These are phyloP conservation scores for Sprattus sprattus DNA, from an alignment of 2,113 vertebrate species.

Conservation along the genomic window DNA sequence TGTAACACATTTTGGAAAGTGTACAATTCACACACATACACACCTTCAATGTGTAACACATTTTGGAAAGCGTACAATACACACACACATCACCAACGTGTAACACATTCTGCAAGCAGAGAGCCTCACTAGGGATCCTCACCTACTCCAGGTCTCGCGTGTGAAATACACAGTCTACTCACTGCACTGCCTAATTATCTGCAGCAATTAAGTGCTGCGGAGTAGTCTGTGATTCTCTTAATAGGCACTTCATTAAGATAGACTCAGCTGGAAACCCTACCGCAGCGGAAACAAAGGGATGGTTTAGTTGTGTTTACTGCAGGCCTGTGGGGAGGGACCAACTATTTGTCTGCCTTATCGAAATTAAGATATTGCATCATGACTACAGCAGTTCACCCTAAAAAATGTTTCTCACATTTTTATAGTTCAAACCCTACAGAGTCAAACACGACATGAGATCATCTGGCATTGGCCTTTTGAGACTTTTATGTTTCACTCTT, in stretches of 20 bases:
- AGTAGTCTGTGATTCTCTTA: constrained; percentile 13
- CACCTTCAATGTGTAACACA: too few relatives aligned
- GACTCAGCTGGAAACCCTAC: background rate
- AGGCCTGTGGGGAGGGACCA: background rate
- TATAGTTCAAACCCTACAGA: background rate
- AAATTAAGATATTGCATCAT: background rate
- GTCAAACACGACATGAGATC: background rate
- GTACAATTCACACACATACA: background rate
- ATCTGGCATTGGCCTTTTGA: background rate
- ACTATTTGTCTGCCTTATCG: background rate
- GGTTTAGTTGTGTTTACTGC: constrained; percentile 1
- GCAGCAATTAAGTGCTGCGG: background rate
- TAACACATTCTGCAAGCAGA: background rate
- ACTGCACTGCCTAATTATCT: background rate
- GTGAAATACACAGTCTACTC: background rate
- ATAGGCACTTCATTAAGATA: constrained; percentile 15
- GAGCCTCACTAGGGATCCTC: background rate
- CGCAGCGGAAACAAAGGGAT: background rate
- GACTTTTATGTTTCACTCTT: background rate
- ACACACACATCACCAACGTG: background rate
- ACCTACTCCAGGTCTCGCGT: background rate
- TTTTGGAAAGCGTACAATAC: background rate
- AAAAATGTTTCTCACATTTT: background rate
- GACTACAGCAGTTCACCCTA: background rate
- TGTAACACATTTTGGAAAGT: background rate